Evolutionary conservation across 1,140 invertebrate genomes (phyloP).

Genomic region (Ephestia elutella): DNA sequence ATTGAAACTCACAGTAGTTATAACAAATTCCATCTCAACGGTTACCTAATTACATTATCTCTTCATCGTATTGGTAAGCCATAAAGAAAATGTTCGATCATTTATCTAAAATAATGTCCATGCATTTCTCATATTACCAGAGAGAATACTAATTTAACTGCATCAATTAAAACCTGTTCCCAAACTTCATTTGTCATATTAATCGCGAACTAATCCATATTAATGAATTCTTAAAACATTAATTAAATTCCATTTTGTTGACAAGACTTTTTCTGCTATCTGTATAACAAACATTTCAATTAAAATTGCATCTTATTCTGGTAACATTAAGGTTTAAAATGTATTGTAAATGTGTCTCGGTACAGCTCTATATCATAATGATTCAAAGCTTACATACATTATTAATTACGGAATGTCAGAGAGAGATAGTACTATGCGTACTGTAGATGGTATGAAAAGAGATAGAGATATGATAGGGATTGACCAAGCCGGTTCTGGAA

Average conservation of each 20-base stretch:
- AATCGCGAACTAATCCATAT: constrained; percentile 44
- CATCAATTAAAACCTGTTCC: constrained; percentile 28
- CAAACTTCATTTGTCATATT: constrained; percentile 27
- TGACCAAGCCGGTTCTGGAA: constrained; percentile 19
- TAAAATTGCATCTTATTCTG: background rate
- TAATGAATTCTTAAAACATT: constrained; percentile 43
- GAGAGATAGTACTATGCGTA: constrained; percentile 18
- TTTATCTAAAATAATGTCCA: background rate
- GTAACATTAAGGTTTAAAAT: background rate
- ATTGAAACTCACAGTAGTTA: constrained; percentile 1
- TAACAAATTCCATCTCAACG: background rate
- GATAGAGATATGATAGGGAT: constrained; percentile 17
- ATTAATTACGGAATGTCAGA: constrained; percentile 41
- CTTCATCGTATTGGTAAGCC: constrained; percentile 6
- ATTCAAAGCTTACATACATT: constrained; percentile 48
- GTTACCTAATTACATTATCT: background rate
- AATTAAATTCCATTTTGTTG: constrained; percentile 27
- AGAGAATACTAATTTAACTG: background rate
- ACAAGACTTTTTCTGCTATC: constrained; percentile 32
- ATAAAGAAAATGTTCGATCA: background rate
- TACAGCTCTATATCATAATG: constrained; percentile 35
- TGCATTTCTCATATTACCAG: background rate
- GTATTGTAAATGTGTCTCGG: background rate
- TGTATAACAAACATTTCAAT: constrained; percentile 14
- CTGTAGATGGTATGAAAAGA: constrained; percentile 14